Base-by-base conservation (phyloP, 1,140 invertebrate species). In the Phymorhynchus buccinoides region DNA sequence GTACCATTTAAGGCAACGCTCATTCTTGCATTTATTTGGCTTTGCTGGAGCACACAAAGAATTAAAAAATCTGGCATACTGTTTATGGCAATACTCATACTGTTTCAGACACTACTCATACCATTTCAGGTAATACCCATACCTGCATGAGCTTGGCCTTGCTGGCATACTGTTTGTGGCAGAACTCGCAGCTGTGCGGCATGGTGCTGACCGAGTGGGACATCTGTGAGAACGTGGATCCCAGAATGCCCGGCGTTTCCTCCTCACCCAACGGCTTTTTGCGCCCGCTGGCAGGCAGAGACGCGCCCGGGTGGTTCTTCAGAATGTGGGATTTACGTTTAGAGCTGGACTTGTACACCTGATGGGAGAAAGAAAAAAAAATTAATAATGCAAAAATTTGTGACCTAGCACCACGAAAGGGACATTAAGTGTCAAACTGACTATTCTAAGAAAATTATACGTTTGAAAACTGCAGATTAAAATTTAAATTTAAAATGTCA, bases 261-360 rank as follows among this genome's bases (percentile, higher is more conserved):
- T 90, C 90, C 30, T 83, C 75, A 4, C 87, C 84, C 12, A 86
- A n/a, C 16, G 83, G 48, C 68, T 94, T 94, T 87, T 92, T 92
- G 73, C 94, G 88, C 27, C 91, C 88, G 85, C 94, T 94, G 84
- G 93, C 90, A 16, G 96, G 96, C 44, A 97, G 93, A 86, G 95
- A 95, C 62, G 95, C 94, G 35, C 96, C 96, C 2, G 97, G 97
- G 94, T 97, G 97, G 92, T 96, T 96, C 93, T 97, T 97, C 88
- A 97, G 93, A 86, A 97, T 97, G 91, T 97, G 97, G 22, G 95
- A 95, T 93, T 97, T 97, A 79, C 96, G 94, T 91, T 97, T 97
- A 2, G 96, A 96, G 91, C 96, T 97, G 86, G 96, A 97, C 93
- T 97, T 97, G 91, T 97, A 97, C 68, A 96, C 84, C 85, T 86